Evolutionary conservation across 2,888 invertebrate species (phyloP).

Genomic region (Himalopsyche anomala): DNA sequence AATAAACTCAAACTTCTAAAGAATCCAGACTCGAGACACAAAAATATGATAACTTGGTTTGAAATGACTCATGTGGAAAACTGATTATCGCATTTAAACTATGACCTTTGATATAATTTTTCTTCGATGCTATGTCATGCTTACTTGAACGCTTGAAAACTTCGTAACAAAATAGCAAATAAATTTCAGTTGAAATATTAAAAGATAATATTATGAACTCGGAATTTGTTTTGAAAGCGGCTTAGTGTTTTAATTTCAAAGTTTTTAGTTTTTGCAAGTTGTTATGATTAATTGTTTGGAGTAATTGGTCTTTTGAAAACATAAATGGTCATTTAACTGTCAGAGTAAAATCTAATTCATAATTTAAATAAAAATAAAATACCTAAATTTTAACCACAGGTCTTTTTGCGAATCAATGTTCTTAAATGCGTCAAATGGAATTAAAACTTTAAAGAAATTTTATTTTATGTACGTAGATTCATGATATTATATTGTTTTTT

Average conservation of each 20-base stretch:
- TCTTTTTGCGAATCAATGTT: no score
- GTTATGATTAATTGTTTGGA: no score
- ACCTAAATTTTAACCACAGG: no score
- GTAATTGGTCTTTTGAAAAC: no score
- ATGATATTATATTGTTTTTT: no score
- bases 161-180: conserved; percentile 1
- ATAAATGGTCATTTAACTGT: no score
- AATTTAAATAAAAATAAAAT: no score
- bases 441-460: no score
- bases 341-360: no score
- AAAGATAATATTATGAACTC: not conserved
- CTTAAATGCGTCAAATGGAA: no score
- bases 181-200: conserved; percentile 5
- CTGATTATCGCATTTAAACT: not conserved
- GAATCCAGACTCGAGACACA: not conserved
- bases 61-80: not conserved
- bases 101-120: conserved; percentile 3
- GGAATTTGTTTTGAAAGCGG: not conserved
- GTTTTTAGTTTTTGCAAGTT: not conserved
- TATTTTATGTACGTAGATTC: no score
- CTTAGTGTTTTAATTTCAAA: not conserved
- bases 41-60: not conserved
- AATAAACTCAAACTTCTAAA: not conserved
- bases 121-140: conserved; percentile 10
- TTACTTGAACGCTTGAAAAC: not conserved